phyloP scores from a whole-genome alignment of 2,888 invertebrate species.

The Sclerodermus sp. region DNA sequence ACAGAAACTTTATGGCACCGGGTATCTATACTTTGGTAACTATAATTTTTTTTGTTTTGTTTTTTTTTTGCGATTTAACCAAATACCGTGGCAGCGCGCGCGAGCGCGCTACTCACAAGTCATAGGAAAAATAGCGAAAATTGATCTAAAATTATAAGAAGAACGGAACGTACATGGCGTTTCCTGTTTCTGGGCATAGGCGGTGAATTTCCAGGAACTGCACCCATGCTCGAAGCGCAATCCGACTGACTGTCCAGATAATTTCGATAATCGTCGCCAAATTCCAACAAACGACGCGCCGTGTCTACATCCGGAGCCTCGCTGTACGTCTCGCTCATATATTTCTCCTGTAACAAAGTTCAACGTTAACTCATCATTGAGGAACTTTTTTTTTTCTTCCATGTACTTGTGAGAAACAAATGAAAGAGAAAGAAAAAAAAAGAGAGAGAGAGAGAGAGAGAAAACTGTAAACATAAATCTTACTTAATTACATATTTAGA shows the following conservation, averaged over 20 bases:
- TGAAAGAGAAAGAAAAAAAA: no score
- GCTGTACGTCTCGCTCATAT: conserved; percentile 87
- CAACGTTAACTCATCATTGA: conserved; percentile 16
- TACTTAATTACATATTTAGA: no score
- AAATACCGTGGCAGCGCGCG: no score
- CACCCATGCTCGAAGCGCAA: conserved; percentile 79
- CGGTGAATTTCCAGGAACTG: conserved; percentile 61
- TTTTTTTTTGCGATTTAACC: no score
- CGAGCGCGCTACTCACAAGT: background rate
- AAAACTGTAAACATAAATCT: no score
- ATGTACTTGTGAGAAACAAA: no score
- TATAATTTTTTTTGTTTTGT: no score
- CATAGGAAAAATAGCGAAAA: conserved; percentile 37
- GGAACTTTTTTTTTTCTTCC: background rate
- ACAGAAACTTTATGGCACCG: no score
- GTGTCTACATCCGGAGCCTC: conserved; percentile 85
- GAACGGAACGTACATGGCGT: conserved; percentile 47
- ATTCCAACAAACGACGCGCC: conserved; percentile 78
- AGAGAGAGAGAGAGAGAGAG: no score
- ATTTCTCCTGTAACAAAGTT: conserved; percentile 72
- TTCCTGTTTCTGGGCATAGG: conserved; percentile 50
- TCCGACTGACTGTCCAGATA: conserved; percentile 89
- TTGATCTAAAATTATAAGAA: conserved; percentile 33
- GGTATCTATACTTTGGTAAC: no score
- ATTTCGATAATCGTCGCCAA: conserved; percentile 88